Base-by-base conservation (phyloP, 2,113 vertebrate genomes). In the Porphyrio hochstetteri region DNA sequence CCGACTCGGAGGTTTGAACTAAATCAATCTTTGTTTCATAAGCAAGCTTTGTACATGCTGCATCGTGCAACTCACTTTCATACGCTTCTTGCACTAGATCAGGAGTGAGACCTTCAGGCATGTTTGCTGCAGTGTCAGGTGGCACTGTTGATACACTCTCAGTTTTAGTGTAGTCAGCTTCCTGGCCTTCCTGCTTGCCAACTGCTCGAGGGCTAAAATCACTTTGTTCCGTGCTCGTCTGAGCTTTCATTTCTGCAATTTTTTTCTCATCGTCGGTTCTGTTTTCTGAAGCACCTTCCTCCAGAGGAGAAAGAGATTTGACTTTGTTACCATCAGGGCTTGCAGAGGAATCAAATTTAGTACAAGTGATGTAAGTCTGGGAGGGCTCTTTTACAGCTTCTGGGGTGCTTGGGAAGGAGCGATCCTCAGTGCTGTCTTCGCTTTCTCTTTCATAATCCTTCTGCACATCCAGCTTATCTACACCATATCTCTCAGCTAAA, bases 51-150 rank as follows among this genome's bases (percentile, higher is more conserved):
- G 98, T 97, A 23, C 96, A 94, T 20, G 96, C 86, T 9, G 83
- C 95, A 53, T 99, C 99, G 53, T 98, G 98, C 93, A 98, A 88
- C 40, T 99, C 98, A 91, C 97, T 99, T 68, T 98, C 98, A 40
- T 98, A 98, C 0, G 98, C 98, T 90, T 99, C 99, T 94, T 99
- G 99, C 56, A 99, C 99, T 95, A 99, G 97, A 95, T 99, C 99
- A 28, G 99, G 99, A 75, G 99, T 99, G 4, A 99, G 99, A 79
- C 98, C 99, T 97, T 99, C 99, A 4, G 98, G 98, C 96, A 99
- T 97, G 92, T 92, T 98, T 10, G 98, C 77, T 18, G 96, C 72
- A 24, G 78, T 93, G 86, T 97, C 97, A 38, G 97, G 95, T 0
- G 92, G 46, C 69, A 52, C 85, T 64, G 96, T 64, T 4, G 92